A percentile compares a stretch with the other conserved stretches of the same genome.
phyloP scores from a whole-genome alignment of 2,888 invertebrate species.

The Hemaris fuciformis region DNA sequence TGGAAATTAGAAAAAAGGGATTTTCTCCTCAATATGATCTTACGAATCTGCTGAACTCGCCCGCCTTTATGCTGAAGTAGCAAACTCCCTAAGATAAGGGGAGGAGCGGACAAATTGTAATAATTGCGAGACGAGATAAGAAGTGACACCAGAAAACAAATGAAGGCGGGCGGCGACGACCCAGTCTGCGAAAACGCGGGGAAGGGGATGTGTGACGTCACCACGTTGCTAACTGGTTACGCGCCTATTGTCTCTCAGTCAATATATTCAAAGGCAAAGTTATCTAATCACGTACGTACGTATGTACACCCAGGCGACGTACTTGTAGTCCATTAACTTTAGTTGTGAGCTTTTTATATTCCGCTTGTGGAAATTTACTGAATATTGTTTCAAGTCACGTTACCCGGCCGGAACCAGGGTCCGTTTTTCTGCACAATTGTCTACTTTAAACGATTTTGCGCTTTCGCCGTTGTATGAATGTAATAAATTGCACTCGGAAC shows the following conservation, averaged over 20 bases:
- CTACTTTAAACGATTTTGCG: constrained; percentile 1
- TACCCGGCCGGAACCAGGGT: background rate
- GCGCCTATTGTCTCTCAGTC: constrained; percentile 35
- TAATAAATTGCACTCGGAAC: background rate
- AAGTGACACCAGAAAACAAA: constrained; percentile 81
- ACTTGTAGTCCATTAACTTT: background rate
- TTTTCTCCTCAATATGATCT: constrained; percentile 69
- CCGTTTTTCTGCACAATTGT: constrained; percentile 2
- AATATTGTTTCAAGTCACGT: constrained; percentile 20
- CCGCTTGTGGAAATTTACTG: constrained; percentile 24
- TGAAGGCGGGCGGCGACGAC: constrained; percentile 66
- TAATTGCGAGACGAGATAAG: constrained; percentile 81
- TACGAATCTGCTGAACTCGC: constrained; percentile 74
- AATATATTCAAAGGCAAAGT: constrained; percentile 27
- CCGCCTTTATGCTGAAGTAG: constrained; percentile 76
- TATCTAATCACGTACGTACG: constrained; percentile 22
- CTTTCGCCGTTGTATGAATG: background rate
- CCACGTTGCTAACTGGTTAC: constrained; percentile 41
- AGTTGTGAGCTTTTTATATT: background rate
- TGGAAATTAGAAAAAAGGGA: constrained; percentile 63
- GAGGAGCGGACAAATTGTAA: constrained; percentile 81
- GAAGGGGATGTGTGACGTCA: constrained; percentile 61
- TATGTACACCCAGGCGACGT: background rate
- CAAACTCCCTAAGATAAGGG: constrained; percentile 77
- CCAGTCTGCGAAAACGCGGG: constrained; percentile 35